Percentiles rank a stretch among this genome's conserved stretches.
Conservation (phyloP, 2,888 invertebrate genomes). For the Netelia virgata region DNA sequence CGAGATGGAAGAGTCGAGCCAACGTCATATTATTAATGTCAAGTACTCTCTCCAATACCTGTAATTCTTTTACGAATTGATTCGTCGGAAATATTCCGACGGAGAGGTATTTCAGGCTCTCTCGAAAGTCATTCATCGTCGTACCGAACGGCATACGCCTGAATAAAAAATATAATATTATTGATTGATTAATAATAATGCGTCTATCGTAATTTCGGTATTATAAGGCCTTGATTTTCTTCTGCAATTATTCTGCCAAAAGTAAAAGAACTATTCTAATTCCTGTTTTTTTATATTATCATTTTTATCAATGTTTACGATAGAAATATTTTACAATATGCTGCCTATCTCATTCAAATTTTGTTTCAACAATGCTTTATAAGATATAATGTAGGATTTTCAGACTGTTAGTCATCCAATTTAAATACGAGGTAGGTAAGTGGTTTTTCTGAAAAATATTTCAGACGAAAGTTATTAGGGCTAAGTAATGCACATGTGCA, state of each 20-base stretch:
- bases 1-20: constrained; percentile 69
- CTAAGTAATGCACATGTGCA: too few species aligned
- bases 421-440: too few species aligned
- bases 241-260: background rate
- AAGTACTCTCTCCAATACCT: constrained; percentile 70
- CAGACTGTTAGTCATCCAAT: too few species aligned
- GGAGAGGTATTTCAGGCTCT: constrained; percentile 70
- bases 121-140: constrained; percentile 65
- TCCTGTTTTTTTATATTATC: background rate
- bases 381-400: too few species aligned
- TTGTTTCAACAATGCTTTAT: too few species aligned
- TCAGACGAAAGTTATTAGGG: too few species aligned
- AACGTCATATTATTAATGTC: constrained; percentile 70
- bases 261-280: background rate
- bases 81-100: constrained; percentile 71
- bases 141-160: constrained; percentile 71
- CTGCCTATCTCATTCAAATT: too few species aligned
- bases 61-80: constrained; percentile 66
- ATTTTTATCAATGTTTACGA: background rate
- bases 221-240: background rate
- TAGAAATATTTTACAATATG: too few species aligned
- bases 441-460: too few species aligned
- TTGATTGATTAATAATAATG: background rate
- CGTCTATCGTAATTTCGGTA: background rate
- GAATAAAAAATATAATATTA: constrained; percentile 25